phyloP scores from a whole-genome alignment of 2,113 vertebrate species.

The Upupa epops region DNA sequence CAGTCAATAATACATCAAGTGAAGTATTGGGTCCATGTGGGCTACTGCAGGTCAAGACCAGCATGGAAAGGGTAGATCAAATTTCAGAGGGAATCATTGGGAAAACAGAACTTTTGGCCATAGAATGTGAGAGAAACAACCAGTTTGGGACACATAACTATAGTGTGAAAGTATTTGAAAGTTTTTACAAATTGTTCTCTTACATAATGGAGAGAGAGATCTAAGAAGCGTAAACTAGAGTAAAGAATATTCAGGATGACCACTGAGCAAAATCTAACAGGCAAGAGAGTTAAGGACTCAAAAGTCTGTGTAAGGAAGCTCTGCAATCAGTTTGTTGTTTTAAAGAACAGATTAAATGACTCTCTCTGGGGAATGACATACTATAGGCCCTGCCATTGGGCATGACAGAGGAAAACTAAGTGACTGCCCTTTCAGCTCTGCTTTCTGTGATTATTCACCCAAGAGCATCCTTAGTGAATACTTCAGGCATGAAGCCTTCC shows the following conservation, averaged over 20 bases:
- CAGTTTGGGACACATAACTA: not conserved
- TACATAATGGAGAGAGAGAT: not conserved
- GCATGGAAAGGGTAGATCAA: not conserved
- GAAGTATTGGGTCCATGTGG: not conserved
- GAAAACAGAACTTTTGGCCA: not conserved
- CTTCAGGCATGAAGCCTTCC: not conserved
- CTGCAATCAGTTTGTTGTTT: not conserved
- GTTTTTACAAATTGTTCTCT: not conserved
- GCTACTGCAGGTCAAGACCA: not conserved
- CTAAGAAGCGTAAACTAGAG: not conserved
- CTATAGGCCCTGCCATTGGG: not conserved
- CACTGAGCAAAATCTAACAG: not conserved
- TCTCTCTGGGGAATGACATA: not conserved
- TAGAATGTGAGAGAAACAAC: not conserved
- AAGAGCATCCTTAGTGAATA: not conserved
- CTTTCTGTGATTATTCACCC: not conserved
- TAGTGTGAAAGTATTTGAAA: not conserved
- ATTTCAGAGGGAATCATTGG: not conserved
- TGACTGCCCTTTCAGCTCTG: fast-evolving
- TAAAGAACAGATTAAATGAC: not conserved
- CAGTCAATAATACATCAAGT: not conserved
- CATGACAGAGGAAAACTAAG: not conserved
- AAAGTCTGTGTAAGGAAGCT: not conserved
- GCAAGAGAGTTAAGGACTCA: not conserved
- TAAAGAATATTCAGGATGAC: not conserved